Base-by-base conservation (phyloP, 1,140 invertebrate genomes). In the Drosophila rufa region DNA sequence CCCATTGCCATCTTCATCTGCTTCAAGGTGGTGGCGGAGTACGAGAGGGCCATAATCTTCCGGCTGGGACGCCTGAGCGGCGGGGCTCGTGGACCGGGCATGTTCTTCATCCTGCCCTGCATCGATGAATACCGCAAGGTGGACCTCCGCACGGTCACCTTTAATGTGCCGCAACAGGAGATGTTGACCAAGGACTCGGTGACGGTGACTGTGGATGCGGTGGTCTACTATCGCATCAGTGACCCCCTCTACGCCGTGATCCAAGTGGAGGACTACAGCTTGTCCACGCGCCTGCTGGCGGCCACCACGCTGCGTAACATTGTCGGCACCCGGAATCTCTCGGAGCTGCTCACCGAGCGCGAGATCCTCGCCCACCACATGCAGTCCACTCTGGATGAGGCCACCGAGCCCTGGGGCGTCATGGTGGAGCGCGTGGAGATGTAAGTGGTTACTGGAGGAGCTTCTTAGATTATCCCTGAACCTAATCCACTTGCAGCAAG, bases 371-470 rank as follows among this genome's bases (percentile, higher is more conserved):
- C 86, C 7, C 91, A 92, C 36, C 65, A 60, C 22, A 91, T 92
- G 91, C 91, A 92, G 46, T 5, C 57, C 17, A 89, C 91, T 0
- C 48, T 93, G 53, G 92, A 93, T 90, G 97, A 98, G 60, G 97
- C 97, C n/a, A 99, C 98, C 6, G 98, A 98, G 83, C 97, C 97
- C 42, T 99, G 98, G 98, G 98, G 98, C n/a, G 97, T 99, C 15
- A 98, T 99, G 94, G 98, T 99, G 0, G 97, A 99, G 93, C 94
- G 98, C 77, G 98, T 99, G 30, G 98, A 99, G 95, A 98, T 99
- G 97, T 98, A 94, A 96, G 95, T 92, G 68, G 17, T 40, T n/a
- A 1, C 1, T 42, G 7, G 7, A 19, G 1, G 30, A 33, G n/a
- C 3, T 22, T 14, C 6, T 8, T 8, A 36, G 25, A 17, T 38